Percentiles rank a stretch among this genome's conserved stretches.
These are phyloP conservation scores for Valencia hispanica DNA, from an alignment of 2,797 vertebrate genomes.

Conservation along the genomic window DNA sequence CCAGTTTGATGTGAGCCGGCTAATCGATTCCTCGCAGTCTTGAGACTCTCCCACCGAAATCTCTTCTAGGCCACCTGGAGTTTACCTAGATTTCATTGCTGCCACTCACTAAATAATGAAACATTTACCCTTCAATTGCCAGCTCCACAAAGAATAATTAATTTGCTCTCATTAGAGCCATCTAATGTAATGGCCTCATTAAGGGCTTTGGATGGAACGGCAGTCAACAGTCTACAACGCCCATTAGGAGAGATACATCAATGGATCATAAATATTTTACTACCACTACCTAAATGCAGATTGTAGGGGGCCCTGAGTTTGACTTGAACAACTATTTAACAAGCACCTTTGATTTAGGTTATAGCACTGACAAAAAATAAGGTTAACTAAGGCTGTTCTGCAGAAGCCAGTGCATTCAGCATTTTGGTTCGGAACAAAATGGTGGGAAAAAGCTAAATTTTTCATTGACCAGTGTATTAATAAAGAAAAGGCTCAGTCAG, in stretches of 20 bases:
- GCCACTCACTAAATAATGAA: constrained; percentile 71
- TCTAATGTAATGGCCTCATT: constrained; percentile 79
- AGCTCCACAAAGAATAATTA: constrained; percentile 74
- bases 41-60: constrained; percentile 53
- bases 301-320: constrained; percentile 59
- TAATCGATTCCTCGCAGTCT: constrained; percentile 70
- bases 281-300: constrained; percentile 64
- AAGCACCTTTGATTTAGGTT: constrained; percentile 48
- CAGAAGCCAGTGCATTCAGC: constrained; percentile 32
- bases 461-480: constrained; percentile 53
- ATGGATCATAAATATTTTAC: constrained; percentile 80
- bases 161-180: constrained; percentile 76
- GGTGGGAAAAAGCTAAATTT: constrained; percentile 42
- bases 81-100: constrained; percentile 59
- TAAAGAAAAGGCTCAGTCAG: constrained; percentile 41
- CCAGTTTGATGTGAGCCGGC: constrained; percentile 70
- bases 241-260: constrained; percentile 70
- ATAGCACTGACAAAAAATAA: constrained; percentile 43
- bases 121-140: constrained; percentile 78
- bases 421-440: constrained; percentile 15
- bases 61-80: constrained; percentile 43
- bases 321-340: constrained; percentile 60
- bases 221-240: constrained; percentile 65
- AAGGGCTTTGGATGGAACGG: constrained; percentile 70
- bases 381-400: constrained; percentile 15